phyloP scores from a whole-genome alignment of 2,113 vertebrate species.

The Phalacrocorax pelagicus region DNA sequence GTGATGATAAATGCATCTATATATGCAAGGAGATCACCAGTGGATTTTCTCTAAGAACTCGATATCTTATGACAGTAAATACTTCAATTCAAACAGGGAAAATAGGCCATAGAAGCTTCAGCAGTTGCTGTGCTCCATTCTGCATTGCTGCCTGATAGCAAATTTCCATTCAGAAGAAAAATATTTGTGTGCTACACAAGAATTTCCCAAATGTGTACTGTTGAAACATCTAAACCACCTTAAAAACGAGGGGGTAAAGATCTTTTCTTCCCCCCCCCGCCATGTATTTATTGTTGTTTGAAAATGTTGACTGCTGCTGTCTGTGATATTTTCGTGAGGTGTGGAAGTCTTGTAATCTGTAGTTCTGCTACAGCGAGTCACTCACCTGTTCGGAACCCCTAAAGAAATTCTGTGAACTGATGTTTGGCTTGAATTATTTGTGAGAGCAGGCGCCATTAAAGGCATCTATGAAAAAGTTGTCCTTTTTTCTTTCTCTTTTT shows the following conservation, averaged over 20 bases:
- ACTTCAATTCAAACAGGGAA: neutral
- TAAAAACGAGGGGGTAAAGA: neutral
- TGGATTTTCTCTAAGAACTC: neutral
- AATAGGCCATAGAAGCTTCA: neutral
- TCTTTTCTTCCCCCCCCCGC: accelerated
- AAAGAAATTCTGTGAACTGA: neutral
- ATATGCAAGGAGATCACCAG: neutral
- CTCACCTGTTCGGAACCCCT: neutral
- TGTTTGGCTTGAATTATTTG: neutral
- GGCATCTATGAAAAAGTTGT: neutral
- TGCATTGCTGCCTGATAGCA: neutral
- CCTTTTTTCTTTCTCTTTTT: neutral
- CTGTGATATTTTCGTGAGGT: neutral
- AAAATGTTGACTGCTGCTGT: neutral
- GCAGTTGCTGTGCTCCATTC: neutral
- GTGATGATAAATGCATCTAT: neutral
- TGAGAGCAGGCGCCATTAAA: neutral
- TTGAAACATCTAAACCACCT: neutral
- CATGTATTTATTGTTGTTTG: neutral
- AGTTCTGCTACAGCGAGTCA: neutral
- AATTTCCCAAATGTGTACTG: neutral
- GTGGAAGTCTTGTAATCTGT: neutral
- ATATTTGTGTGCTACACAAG: neutral
- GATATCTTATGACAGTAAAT: neutral
- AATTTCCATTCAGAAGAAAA: neutral